Evolutionary conservation across 2,797 vertebrate species (phyloP).

Genomic region (Clangula hyemalis): DNA sequence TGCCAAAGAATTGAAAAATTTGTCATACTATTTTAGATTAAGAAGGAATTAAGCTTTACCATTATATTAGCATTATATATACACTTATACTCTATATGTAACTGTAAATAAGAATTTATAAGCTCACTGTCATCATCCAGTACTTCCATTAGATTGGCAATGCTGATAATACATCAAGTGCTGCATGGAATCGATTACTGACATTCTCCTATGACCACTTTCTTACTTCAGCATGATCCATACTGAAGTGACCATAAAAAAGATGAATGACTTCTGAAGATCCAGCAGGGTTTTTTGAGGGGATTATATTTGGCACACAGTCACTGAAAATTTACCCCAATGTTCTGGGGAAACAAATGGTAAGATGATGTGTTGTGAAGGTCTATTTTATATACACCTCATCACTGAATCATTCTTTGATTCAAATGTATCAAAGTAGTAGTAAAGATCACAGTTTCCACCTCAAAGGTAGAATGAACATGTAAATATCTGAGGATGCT

Average conservation of each 20-base stretch:
- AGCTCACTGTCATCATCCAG: not conserved
- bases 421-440: not conserved
- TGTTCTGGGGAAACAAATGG: not conserved
- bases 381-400: not conserved
- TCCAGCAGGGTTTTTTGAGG: not conserved
- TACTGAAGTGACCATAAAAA: not conserved
- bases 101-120: not conserved
- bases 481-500: constrained; percentile 3
- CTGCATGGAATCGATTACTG: not conserved
- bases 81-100: not conserved
- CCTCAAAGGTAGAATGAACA: not conserved
- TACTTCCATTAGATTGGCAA: not conserved
- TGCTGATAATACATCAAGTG: not conserved
- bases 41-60: not conserved
- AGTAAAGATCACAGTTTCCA: not conserved
- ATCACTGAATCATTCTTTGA: not conserved
- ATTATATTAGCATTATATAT: not conserved
- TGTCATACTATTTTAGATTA: not conserved
- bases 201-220: not conserved
- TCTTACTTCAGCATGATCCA: not conserved
- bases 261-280: not conserved
- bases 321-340: not conserved
- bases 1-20: not conserved
- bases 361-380: not conserved
- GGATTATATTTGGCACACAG: not conserved